A percentile compares a stretch with the other conserved stretches of the same genome.
Conservation (phyloP, 2,113 vertebrate species). For the Sterna hirundo region DNA sequence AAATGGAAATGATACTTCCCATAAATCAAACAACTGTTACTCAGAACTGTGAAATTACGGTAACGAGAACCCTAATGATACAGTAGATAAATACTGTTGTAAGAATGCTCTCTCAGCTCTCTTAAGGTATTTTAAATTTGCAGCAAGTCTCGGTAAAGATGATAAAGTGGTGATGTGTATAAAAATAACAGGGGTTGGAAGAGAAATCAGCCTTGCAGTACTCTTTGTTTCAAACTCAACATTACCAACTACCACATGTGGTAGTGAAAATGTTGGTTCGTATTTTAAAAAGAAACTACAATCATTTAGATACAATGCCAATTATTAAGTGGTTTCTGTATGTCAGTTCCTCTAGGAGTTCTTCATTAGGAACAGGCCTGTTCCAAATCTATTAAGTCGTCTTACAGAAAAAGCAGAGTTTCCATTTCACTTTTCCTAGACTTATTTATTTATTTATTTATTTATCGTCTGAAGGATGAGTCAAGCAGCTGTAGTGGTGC, state of each 20-base stretch:
- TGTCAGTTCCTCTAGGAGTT: background rate
- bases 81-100: background rate
- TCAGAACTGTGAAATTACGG: background rate
- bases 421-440: background rate
- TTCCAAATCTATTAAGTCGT: background rate
- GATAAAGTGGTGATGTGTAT: background rate
- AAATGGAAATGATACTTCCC: background rate
- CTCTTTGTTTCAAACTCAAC: background rate
- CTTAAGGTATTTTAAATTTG: background rate
- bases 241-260: background rate
- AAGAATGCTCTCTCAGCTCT: background rate
- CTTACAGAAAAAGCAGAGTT: background rate
- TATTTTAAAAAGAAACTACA: background rate
- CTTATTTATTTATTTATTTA: background rate
- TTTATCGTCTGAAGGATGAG: background rate
- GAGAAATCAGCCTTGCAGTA: background rate
- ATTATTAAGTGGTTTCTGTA: background rate
- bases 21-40: background rate
- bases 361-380: background rate
- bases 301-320: background rate
- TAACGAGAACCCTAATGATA: background rate
- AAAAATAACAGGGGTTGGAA: background rate
- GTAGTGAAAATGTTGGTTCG: background rate
- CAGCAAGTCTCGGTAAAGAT: background rate
- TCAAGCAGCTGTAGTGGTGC: background rate